These are phyloP conservation scores for Stigmatopora argus DNA, from an alignment of 2,113 vertebrate species.

Conservation along the genomic window DNA sequence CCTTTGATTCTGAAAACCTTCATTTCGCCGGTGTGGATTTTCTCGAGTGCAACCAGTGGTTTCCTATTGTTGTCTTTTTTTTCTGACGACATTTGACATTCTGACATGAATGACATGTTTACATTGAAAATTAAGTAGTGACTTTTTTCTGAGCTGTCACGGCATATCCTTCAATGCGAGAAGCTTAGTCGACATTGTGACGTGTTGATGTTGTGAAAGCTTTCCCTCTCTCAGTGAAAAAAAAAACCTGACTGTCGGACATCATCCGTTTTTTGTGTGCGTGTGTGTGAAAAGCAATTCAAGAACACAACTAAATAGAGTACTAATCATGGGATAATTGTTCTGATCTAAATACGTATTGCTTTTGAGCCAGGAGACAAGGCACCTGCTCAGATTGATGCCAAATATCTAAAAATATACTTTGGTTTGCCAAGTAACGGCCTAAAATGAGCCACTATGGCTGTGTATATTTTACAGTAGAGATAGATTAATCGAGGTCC, in stretches of 20 bases:
- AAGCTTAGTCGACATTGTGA: too few relatives aligned
- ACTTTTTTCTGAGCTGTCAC: neutral
- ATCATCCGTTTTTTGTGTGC: neutral
- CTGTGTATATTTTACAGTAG: conserved; percentile 48
- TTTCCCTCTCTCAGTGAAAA: too few relatives aligned
- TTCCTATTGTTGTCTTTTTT: neutral
- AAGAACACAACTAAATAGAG: neutral
- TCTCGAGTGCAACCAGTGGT: too few relatives aligned
- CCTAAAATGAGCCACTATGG: conserved; percentile 30
- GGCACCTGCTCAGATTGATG: neutral
- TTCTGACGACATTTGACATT: neutral
- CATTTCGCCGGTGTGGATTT: too few relatives aligned
- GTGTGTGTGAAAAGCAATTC: neutral
- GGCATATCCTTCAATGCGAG: neutral
- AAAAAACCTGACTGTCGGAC: too few relatives aligned
- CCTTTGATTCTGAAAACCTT: too few relatives aligned
- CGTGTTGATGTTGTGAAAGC: too few relatives aligned
- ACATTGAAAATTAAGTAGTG: neutral
- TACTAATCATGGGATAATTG: neutral
- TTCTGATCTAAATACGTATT: neutral
- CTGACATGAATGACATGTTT: neutral
- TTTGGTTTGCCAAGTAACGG: neutral
- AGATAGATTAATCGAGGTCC: conserved; percentile 53
- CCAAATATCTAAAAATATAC: neutral
- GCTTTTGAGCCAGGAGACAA: neutral